Conservation (phyloP, 2,113 vertebrate genomes). For the Laterallus jamaicensis region DNA sequence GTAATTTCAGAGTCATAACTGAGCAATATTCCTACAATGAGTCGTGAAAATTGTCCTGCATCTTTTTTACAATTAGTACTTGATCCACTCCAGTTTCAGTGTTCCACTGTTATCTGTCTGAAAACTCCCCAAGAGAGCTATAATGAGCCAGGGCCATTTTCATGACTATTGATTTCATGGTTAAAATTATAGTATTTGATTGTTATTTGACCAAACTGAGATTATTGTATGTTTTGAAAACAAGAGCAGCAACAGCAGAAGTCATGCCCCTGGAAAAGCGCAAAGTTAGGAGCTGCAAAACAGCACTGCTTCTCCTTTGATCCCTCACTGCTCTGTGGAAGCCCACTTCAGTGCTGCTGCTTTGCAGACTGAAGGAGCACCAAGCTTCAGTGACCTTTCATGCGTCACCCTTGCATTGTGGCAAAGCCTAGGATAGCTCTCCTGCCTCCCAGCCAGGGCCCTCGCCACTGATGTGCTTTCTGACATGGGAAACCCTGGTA, state of each 20-base stretch:
- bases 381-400: neutral
- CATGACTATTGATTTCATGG: slow-evolving; percentile 51
- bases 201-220: slow-evolving; percentile 32
- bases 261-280: neutral
- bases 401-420: accelerated
- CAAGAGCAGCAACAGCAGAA: neutral
- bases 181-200: slow-evolving; percentile 65
- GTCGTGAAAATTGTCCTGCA: neutral
- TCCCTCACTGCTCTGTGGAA: accelerated
- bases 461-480: accelerated
- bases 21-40: neutral
- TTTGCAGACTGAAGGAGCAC: neutral
- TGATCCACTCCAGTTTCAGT: neutral
- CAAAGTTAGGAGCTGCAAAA: neutral
- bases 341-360: neutral
- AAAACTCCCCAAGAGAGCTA: slow-evolving; percentile 33
- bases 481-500: accelerated
- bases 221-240: slow-evolving; percentile 36
- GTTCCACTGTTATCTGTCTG: neutral
- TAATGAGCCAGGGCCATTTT: slow-evolving; percentile 27
- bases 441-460: neutral
- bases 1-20: neutral
- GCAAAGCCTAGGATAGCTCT: accelerated
- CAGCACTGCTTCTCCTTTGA: neutral
- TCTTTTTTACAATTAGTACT: slow-evolving; percentile 33